Conservation (phyloP, 2,113 vertebrate species). For the Physeter macrocephalus region DNA sequence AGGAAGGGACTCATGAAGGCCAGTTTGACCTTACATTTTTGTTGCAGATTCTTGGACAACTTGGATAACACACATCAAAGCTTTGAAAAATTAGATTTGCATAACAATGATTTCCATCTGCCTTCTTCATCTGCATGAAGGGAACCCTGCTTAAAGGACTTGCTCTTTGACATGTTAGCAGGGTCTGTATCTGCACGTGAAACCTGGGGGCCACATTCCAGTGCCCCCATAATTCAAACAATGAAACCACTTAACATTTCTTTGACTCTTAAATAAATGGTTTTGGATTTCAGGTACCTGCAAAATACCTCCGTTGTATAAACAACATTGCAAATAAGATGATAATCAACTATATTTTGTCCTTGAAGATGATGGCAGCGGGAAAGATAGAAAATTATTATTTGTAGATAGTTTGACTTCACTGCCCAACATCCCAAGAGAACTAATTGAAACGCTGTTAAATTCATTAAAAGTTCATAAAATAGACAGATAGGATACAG, state of each 20-base stretch:
- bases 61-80: background rate
- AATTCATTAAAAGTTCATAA: background rate
- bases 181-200: background rate
- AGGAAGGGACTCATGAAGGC: background rate
- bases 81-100: constrained; percentile 32
- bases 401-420: background rate
- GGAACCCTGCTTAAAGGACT: background rate
- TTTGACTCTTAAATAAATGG: background rate
- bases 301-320: background rate
- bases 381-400: background rate
- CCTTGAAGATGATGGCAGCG: background rate
- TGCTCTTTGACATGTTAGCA: background rate
- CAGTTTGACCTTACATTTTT: constrained; percentile 8
- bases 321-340: background rate
- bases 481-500: background rate
- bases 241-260: background rate
- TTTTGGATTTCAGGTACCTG: background rate
- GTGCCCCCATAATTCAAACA: background rate
- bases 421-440: background rate
- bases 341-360: background rate
- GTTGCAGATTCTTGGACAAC: background rate
- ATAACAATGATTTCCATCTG: constrained; percentile 42
- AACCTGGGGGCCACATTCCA: background rate
- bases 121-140: background rate
- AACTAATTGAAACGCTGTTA: background rate